phyloP scores from a whole-genome alignment of 1,140 invertebrate genomes.

The Hypsibius dujardini region DNA sequence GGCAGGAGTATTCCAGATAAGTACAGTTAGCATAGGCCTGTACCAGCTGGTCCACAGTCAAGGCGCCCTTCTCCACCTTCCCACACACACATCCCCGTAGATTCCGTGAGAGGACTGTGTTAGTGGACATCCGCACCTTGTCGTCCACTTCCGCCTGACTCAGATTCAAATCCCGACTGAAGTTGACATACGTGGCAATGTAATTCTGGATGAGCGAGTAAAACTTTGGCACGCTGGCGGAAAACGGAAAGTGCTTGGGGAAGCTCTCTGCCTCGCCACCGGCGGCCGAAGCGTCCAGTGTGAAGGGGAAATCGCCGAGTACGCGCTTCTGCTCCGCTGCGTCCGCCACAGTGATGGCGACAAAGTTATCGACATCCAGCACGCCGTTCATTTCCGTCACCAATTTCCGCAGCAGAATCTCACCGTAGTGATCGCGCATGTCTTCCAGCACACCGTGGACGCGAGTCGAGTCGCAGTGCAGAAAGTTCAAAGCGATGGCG shows the following conservation, averaged over 20 bases:
- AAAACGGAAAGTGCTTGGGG: constrained; percentile 5
- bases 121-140: background rate
- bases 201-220: background rate
- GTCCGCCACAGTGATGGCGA: background rate
- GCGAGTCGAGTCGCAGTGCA: background rate
- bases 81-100: background rate
- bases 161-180: background rate
- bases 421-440: constrained; percentile 3
- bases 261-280: background rate
- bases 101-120: background rate
- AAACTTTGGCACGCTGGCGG: background rate
- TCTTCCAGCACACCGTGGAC: background rate
- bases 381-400: background rate
- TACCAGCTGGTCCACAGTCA: background rate
- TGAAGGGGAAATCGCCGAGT: background rate
- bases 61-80: background rate
- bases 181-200: background rate
- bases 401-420: background rate
- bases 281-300: background rate
- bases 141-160: constrained; percentile 4
- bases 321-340: background rate
- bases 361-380: background rate
- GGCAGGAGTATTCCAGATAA: background rate
- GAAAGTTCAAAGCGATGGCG: background rate
- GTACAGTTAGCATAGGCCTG: background rate